Percentiles rank a stretch among this genome's conserved stretches.
Evolutionary conservation across 2,888 invertebrate genomes (phyloP).

Genomic region (Graphium colonna): DNA sequence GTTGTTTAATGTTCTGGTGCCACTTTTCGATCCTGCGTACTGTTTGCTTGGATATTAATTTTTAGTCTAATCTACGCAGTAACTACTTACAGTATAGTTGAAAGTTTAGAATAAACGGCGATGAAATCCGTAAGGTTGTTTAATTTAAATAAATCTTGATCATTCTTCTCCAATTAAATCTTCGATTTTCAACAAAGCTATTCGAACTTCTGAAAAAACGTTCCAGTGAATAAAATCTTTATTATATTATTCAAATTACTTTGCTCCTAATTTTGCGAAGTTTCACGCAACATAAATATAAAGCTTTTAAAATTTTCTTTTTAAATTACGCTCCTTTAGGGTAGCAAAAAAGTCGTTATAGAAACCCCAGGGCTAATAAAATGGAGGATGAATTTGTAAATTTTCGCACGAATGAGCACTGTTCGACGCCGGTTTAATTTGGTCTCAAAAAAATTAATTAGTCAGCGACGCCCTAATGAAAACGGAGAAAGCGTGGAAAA

Average conservation of each 20-base stretch:
- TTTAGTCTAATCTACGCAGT: too few species aligned
- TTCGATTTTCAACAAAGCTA: too few species aligned
- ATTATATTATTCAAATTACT: constrained; percentile 4
- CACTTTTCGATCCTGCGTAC: too few species aligned
- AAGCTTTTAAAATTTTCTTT: constrained; percentile 16
- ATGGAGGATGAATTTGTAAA: constrained; percentile 61
- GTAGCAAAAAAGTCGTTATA: constrained; percentile 55
- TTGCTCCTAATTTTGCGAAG: constrained; percentile 1
- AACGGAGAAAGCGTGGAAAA: constrained; percentile 41
- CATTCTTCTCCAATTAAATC: too few species aligned
- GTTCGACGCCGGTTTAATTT: constrained; percentile 50
- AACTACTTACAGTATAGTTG: too few species aligned
- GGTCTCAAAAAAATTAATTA: constrained; percentile 69
- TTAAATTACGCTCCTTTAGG: constrained; percentile 9
- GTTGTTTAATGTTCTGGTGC: too few species aligned
- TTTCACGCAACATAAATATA: constrained; percentile 6
- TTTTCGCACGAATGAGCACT: constrained; percentile 60
- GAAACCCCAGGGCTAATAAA: constrained; percentile 59
- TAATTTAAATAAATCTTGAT: too few species aligned
- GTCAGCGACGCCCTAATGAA: constrained; percentile 53
- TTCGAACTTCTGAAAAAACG: too few species aligned
- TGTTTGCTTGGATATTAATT: too few species aligned
- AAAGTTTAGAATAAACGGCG: too few species aligned
- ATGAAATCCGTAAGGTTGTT: too few species aligned
- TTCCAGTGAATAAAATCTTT: not conserved